Evolutionary conservation across 1,140 invertebrate genomes (phyloP), one percentile per base, ranked within the genome.

Genomic region (Anoplolepis gracilipes): DNA sequence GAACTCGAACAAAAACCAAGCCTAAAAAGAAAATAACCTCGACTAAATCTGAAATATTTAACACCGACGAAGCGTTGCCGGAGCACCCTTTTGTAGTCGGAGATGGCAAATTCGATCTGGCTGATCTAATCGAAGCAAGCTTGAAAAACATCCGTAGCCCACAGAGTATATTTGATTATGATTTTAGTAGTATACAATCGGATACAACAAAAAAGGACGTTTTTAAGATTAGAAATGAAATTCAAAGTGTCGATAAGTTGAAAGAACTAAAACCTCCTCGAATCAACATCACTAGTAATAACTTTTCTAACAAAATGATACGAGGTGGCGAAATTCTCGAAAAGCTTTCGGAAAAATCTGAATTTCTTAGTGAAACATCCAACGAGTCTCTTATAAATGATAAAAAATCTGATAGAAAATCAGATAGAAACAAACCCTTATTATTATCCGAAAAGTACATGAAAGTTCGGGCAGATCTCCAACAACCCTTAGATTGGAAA

Each of bases 41-140:
- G 11, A 90, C 42, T 5, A 87, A 75, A 19, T 91, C 87, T 8
- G 77, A 72, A n/a, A 91, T 72, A 42, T 46, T 87, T 33, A 87
- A 25, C 7, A 90, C 69, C 0, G 61, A 55, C 10, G 25, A 75
- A 10, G 55, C 33, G 0, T 42, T 85, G 0, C 4, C 33, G 0
- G n/a, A 42, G 2, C 55, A 77, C 4, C 49, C 55, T 7, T 85
- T 30, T 0, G 5, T 13, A 10, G 19, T 81, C 0, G 76, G n/a
- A n/a, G 69, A 86, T 16, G 36, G 69, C 39, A 53, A 73, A 13
- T 55, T 87, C 10, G 82, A 88, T 16, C 39, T 91, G n/a, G 86
- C 77, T 28, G 81, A 87, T 16, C 19, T 90, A 10, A 91, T 92
- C 7, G 75, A 89, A 19, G 85, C 85, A 5, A 88, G 82, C n/a